Percentiles rank a stretch among this genome's conserved stretches.
These are phyloP conservation scores for Mesoclemmys tuberculata DNA, from an alignment of 2,113 vertebrate genomes.

Conservation along the genomic window DNA sequence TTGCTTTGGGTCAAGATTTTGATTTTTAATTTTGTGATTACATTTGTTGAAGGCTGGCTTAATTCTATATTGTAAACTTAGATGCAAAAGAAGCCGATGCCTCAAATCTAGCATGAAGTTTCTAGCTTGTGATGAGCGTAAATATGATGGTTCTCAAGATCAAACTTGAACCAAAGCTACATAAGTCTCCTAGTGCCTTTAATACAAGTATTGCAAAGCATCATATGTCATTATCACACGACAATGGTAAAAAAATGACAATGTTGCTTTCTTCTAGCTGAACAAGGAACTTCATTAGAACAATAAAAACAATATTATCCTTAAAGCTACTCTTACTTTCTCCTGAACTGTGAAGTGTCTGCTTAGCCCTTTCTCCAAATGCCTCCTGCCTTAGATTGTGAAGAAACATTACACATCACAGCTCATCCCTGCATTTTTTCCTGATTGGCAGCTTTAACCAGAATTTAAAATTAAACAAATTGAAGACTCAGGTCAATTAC, in stretches of 20 bases:
- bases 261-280: neutral
- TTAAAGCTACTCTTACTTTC: neutral
- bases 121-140: neutral
- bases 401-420: neutral
- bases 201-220: rapidly evolving
- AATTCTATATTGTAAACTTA: neutral
- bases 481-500: no score
- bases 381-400: neutral
- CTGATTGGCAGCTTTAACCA: no score
- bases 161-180: neutral
- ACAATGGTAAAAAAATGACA: neutral
- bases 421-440: no score
- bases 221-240: neutral
- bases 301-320: neutral
- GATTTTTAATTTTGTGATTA: neutral
- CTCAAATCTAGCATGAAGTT: rapidly evolving
- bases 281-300: neutral
- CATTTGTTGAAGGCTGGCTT: neutral
- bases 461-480: no score
- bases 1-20: neutral
- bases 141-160: neutral
- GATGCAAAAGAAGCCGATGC: rapidly evolving
- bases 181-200: rapidly evolving
- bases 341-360: neutral
- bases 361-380: neutral